Percentiles rank a stretch among this genome's conserved stretches.
These are phyloP conservation scores for cat (Felis catus) DNA, from an alignment of 2,113 vertebrate genomes.

Conservation along the genomic window F.catus_Fca126_mat1.0 CM031420.1:1145501-1146000, in stretches of 20 bases:
- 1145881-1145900: constrained; percentile 38
- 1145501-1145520: not conserved
- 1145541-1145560: not conserved
- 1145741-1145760: constrained; percentile 24
- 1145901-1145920: not conserved
- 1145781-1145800: constrained; percentile 58
- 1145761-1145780: not conserved
- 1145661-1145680: not conserved
- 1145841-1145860: constrained; percentile 55
- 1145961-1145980: not conserved
- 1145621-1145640: constrained; percentile 21
- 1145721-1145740: constrained; percentile 39
- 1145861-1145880: constrained; percentile 36
- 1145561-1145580: not conserved
- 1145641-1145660: constrained; percentile 45
- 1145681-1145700: not conserved
- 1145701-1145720: not conserved
- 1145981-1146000: not conserved
- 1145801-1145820: constrained; percentile 51
- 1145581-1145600: not conserved
- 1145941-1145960: not conserved
- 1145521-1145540: not conserved
- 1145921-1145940: not conserved
- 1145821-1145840: constrained; percentile 25
- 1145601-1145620: not conserved